These are phyloP conservation scores for Epicampocera succincta DNA, from an alignment of 2,888 invertebrate species.

Conservation along the genomic window DNA sequence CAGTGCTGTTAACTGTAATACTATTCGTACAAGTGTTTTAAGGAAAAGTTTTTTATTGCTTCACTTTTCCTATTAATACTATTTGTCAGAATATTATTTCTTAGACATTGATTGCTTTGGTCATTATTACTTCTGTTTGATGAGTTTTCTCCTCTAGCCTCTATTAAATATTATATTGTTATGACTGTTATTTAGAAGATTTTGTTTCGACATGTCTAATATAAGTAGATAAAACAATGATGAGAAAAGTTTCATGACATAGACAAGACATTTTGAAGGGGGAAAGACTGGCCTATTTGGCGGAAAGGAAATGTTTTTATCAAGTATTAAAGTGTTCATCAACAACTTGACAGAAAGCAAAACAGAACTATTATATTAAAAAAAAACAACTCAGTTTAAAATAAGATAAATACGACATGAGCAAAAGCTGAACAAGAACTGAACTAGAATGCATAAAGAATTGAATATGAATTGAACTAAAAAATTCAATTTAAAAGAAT, in stretches of 20 bases:
- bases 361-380: too few species aligned
- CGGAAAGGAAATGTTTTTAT: neutral
- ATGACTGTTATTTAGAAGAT: slow-evolving; percentile 19
- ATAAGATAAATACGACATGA: too few species aligned
- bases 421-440: too few species aligned
- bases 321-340: too few species aligned
- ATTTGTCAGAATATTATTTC: slow-evolving; percentile 32
- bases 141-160: slow-evolving; percentile 56
- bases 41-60: slow-evolving; percentile 52
- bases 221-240: slow-evolving; percentile 44
- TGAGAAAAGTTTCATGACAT: slow-evolving; percentile 30
- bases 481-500: too few species aligned
- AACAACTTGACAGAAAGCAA: too few species aligned
- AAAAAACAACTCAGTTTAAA: too few species aligned
- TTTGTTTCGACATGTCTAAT: slow-evolving; percentile 43
- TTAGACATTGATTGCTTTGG: slow-evolving; percentile 57
- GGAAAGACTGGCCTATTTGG: neutral
- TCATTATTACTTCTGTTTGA: slow-evolving; percentile 51
- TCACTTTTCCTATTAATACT: neutral
- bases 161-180: slow-evolving; percentile 35
- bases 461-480: too few species aligned
- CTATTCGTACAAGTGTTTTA: slow-evolving; percentile 12
- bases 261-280: slow-evolving; percentile 25
- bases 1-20: slow-evolving; percentile 53
- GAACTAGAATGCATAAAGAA: too few species aligned